These are phyloP conservation scores for Batillaria attramentaria DNA, from an alignment of 1,140 invertebrate genomes.

Conservation along the genomic window DNA sequence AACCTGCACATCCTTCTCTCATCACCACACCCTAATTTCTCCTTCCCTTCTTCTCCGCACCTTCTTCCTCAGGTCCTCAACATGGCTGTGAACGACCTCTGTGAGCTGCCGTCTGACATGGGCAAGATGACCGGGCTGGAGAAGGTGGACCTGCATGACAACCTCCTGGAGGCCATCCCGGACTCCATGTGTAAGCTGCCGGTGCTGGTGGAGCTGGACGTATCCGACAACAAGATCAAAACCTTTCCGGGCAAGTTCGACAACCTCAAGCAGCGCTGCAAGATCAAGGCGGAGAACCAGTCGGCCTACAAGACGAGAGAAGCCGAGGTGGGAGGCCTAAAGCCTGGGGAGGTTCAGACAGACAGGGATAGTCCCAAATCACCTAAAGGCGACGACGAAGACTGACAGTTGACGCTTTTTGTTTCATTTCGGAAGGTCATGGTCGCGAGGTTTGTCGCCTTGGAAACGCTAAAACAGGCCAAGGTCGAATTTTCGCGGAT, in stretches of 20 bases:
- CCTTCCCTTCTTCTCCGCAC: neutral
- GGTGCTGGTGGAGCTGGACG: slow-evolving; percentile 57
- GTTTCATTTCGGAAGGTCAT: too few relatives aligned
- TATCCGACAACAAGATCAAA: slow-evolving; percentile 67
- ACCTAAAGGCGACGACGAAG: neutral
- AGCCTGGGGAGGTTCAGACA: slow-evolving; percentile 28
- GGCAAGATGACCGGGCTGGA: slow-evolving; percentile 59
- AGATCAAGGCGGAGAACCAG: slow-evolving; percentile 39
- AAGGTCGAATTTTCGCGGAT: too few relatives aligned
- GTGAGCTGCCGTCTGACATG: slow-evolving; percentile 57
- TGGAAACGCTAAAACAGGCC: too few relatives aligned
- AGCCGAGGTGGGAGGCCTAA: slow-evolving; percentile 18
- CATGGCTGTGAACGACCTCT: slow-evolving; percentile 58
- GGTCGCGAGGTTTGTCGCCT: too few relatives aligned
- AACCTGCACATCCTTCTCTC: too few relatives aligned
- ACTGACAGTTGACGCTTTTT: too few relatives aligned
- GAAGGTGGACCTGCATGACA: slow-evolving; percentile 61
- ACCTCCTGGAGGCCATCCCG: slow-evolving; percentile 64
- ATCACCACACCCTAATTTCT: neutral
- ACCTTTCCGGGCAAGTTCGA: slow-evolving; percentile 61
- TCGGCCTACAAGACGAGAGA: slow-evolving; percentile 35
- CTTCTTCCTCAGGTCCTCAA: slow-evolving; percentile 46
- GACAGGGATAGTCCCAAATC: neutral
- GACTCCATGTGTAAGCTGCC: slow-evolving; percentile 65
- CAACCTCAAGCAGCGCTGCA: slow-evolving; percentile 49